Conservation (phyloP, 2,888 invertebrate species). For the Coelopa pilipes region DNA sequence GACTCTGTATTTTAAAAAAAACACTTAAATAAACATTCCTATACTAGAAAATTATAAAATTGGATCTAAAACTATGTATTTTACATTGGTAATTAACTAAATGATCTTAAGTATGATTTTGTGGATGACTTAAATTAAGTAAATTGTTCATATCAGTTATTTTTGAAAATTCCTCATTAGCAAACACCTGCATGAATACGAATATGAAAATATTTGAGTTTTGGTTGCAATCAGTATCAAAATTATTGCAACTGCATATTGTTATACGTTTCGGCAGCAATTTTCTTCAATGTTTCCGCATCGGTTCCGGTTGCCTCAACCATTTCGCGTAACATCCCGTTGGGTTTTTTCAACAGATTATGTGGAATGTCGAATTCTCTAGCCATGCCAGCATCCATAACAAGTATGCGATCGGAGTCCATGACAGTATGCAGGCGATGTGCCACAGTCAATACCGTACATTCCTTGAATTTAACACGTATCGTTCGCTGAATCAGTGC, state of each 20-base stretch:
- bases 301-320: conserved; percentile 73
- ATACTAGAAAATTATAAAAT: conserved; percentile 18
- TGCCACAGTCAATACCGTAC: conserved; percentile 91
- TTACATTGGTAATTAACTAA: not conserved
- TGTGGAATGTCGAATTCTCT: conserved; percentile 80
- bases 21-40: conserved; percentile 8
- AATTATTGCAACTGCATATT: conserved; percentile 36
- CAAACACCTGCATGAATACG: too few species aligned
- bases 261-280: conserved; percentile 67
- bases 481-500: conserved; percentile 86
- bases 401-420: conserved; percentile 89
- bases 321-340: conserved; percentile 76
- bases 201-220: conserved; percentile 15
- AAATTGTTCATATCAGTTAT: conserved; percentile 16
- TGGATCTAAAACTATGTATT: conserved; percentile 5
- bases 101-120: not conserved
- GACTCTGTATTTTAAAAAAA: not conserved
- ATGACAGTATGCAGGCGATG: conserved; percentile 93
- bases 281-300: conserved; percentile 66
- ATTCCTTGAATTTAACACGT: conserved; percentile 79
- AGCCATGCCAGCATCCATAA: conserved; percentile 84
- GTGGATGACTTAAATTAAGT: conserved; percentile 18
- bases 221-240: conserved; percentile 8
- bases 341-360: conserved; percentile 71
- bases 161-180: conserved; percentile 11